These are phyloP conservation scores for Eufriesea mexicana DNA, from an alignment of 1,140 invertebrate genomes.

Conservation along the genomic window DNA sequence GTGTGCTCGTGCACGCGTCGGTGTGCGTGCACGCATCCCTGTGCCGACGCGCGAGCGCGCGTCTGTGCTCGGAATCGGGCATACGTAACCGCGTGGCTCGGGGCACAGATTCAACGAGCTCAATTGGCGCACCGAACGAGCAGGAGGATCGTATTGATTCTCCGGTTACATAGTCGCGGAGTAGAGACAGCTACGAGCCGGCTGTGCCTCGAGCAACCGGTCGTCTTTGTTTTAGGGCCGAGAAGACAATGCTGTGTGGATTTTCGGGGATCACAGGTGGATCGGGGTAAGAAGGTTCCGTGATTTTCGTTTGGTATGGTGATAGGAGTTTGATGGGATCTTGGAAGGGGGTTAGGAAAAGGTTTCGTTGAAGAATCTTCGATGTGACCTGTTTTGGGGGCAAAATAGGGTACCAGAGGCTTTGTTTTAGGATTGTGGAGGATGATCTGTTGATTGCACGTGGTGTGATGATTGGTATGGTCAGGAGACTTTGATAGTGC, in stretches of 20 bases:
- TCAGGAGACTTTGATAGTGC: too few species aligned
- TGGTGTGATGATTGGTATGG: too few species aligned
- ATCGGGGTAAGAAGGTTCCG: neutral
- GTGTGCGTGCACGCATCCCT: conserved; percentile 28
- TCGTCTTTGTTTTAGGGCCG: conserved; percentile 13
- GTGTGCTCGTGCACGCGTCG: conserved; percentile 38
- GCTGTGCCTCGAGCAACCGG: conserved; percentile 47
- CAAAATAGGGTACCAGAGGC: too few species aligned
- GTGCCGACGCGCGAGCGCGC: conserved; percentile 44
- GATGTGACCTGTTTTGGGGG: too few species aligned
- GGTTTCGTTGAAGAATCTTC: too few species aligned
- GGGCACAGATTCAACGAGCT: conserved; percentile 82
- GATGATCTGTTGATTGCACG: neutral
- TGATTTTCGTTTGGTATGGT: too few species aligned
- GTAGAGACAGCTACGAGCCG: conserved; percentile 51
- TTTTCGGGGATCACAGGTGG: neutral
- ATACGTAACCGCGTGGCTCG: conserved; percentile 79
- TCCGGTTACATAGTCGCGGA: conserved; percentile 68
- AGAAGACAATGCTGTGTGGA: too few species aligned
- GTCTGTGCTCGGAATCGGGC: conserved; percentile 57
- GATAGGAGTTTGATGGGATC: too few species aligned
- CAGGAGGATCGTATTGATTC: conserved; percentile 79
- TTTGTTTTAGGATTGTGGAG: neutral
- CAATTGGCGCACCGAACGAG: conserved; percentile 78
- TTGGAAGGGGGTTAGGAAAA: too few species aligned